These are phyloP conservation scores for Andricus curvator DNA, from an alignment of 2,888 invertebrate species.

Conservation along the genomic window DNA sequence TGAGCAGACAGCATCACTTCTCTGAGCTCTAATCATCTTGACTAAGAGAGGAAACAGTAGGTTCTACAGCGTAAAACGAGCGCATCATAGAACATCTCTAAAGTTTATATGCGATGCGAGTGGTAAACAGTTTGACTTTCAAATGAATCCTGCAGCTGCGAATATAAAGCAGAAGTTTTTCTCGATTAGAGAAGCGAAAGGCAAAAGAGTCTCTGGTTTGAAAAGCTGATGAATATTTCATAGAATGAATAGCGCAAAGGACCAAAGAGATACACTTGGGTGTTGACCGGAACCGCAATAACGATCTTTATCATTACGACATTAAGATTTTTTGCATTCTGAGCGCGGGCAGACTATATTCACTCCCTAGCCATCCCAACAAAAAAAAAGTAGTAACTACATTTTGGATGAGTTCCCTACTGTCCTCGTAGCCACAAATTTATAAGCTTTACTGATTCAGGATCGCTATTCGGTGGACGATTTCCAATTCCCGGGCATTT, in stretches of 20 bases:
- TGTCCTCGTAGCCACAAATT: no score
- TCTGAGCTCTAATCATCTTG: slow-evolving; percentile 35
- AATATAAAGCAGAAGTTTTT: slow-evolving; percentile 66
- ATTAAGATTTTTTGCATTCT: slow-evolving; percentile 11
- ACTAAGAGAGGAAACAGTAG: slow-evolving; percentile 27
- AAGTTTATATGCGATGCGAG: slow-evolving; percentile 57
- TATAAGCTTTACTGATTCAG: no score
- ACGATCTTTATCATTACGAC: slow-evolving; percentile 5
- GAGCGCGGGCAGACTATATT: background rate
- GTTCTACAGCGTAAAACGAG: slow-evolving; percentile 34
- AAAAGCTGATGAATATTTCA: slow-evolving; percentile 65
- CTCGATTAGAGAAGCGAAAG: slow-evolving; percentile 54
- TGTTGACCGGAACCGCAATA: slow-evolving; percentile 31
- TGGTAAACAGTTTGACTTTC: slow-evolving; percentile 66
- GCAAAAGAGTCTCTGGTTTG: slow-evolving; percentile 51
- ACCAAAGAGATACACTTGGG: slow-evolving; percentile 30
- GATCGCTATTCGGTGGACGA: no score
- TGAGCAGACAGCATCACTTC: slow-evolving; percentile 3
- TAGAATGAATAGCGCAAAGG: slow-evolving; percentile 53
- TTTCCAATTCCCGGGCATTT: no score
- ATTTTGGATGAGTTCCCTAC: no score
- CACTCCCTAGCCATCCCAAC: no score
- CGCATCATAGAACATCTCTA: slow-evolving; percentile 49
- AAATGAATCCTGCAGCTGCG: slow-evolving; percentile 60
- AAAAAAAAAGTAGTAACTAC: no score